phyloP scores from a whole-genome alignment of 2,888 invertebrate species.

The Desoria tigrina region DNA sequence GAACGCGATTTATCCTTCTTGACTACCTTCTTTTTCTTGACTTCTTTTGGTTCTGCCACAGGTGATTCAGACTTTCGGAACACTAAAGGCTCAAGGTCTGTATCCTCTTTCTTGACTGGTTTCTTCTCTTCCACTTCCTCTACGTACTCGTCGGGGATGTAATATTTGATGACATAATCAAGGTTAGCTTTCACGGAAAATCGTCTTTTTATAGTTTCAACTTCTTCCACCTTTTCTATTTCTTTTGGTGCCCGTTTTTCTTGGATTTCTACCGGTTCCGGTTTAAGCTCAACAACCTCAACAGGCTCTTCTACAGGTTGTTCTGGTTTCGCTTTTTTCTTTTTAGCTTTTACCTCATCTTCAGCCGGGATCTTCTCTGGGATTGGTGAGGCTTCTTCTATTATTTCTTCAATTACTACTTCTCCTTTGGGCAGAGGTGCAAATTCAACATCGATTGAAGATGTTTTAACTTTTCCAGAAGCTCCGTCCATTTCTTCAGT shows the following conservation, averaged over 20 bases:
- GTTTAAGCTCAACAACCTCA: conserved; percentile 55
- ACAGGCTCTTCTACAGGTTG: conserved; percentile 58
- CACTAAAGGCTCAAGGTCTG: conserved; percentile 14
- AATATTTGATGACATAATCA: background rate
- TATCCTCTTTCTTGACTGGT: background rate
- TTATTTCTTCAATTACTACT: conserved; percentile 19
- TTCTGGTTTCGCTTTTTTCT: conserved; percentile 63
- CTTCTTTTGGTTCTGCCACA: conserved; percentile 54
- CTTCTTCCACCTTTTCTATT: background rate
- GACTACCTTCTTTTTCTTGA: conserved; percentile 29
- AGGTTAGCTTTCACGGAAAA: conserved; percentile 9
- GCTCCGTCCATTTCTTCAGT: conserved; percentile 1
- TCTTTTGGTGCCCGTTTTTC: background rate
- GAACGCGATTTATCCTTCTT: conserved; percentile 26
- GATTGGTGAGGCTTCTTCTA: conserved; percentile 10
- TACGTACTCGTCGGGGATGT: conserved; percentile 9
- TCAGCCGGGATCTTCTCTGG: conserved; percentile 4
- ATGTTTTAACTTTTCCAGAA: background rate
- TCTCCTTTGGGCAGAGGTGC: conserved; percentile 10
- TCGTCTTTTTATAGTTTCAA: background rate
- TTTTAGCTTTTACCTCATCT: conserved; percentile 56
- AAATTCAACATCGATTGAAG: background rate
- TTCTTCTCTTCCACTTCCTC: conserved; percentile 24
- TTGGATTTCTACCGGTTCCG: conserved; percentile 27
- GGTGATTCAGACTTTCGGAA: conserved; percentile 8